Base-by-base conservation (phyloP, 2,888 invertebrate species). In the Ophion ventricosus region DNA sequence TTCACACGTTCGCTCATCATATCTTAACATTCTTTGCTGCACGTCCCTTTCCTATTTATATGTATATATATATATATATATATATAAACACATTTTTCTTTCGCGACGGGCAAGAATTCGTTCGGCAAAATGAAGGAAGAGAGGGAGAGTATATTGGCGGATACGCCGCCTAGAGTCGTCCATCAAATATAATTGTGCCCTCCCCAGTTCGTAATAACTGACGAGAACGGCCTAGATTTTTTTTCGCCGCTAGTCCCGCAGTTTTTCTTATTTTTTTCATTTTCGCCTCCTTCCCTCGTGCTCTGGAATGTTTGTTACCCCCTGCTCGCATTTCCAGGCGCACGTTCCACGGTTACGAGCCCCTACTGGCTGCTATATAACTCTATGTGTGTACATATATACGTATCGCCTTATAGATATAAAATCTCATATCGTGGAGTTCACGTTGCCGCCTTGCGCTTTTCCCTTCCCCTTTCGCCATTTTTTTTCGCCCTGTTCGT, bases 161-260 rank as follows among this genome's bases (percentile, higher is more conserved):
- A 67, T 72, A 61, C 23, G 64, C 54, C 83, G 69, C 76, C 73
- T 61, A 84, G 78, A 80, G 82, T 86, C 88, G 87, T 89, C 88
- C 88, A 88, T 89, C 88, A 88, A 88, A 88, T 87, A 88, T 90
- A 90, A 90, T 90, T 88, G 88, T 87, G 63, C 78, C 56, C 78
- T 64, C 56, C 35, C 77, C 80, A 63, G 67, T 69, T 75, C 78
- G 81, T 81, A 84, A 84, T 84, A 84, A 84, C 78, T 66, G 81
- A 75, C 59, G 66, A 57, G 81, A 81, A 64, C 77, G 69, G 67
- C 84, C 81, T 70, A 75, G 84, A 78, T 84, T 84, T 83, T 79
- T 79, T 79, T 61, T 75, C 70, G 73, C 67, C 75, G 26, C 57
- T 79, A 72, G 57, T 56, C 59, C 56, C 74, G 17, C 69, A 20